These are phyloP conservation scores for Scalopus aquaticus DNA, from an alignment of 2,113 vertebrate species.

Conservation along the genomic window DNA sequence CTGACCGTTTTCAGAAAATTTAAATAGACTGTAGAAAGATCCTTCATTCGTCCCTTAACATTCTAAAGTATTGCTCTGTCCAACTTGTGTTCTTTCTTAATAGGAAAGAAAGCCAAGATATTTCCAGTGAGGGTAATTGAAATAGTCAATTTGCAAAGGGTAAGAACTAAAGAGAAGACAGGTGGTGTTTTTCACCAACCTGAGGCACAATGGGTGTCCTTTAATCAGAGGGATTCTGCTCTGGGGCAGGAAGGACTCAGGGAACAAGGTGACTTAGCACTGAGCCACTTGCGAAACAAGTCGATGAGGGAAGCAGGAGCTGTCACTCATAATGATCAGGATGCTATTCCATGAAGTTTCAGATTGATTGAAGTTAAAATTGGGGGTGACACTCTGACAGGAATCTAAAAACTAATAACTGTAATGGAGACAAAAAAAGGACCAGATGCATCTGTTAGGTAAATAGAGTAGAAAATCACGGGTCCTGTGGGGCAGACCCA, in stretches of 20 bases:
- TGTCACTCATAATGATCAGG: not conserved
- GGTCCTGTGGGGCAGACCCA: not conserved
- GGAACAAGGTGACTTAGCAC: constrained; percentile 7
- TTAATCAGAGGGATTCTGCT: not conserved
- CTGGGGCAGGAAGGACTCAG: not conserved
- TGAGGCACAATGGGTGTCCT: not conserved
- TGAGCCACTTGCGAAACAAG: not conserved
- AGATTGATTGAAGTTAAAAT: constrained; percentile 54
- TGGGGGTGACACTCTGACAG: constrained; percentile 1
- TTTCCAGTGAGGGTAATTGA: not conserved
- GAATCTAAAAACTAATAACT: constrained; percentile 49
- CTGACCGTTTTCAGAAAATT: constrained; percentile 20
- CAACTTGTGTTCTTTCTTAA: constrained; percentile 19
- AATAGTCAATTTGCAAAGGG: not conserved
- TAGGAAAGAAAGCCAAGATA: constrained; percentile 6
- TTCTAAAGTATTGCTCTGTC: not conserved
- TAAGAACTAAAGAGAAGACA: constrained; percentile 15
- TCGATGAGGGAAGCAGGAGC: not conserved
- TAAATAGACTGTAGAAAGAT: not conserved
- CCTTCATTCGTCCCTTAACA: not conserved
- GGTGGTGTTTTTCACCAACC: not conserved
- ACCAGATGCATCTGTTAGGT: not conserved
- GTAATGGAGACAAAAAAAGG: not conserved
- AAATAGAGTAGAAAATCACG: constrained; percentile 49
- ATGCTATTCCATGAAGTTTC: constrained; percentile 24